Evolutionary conservation across 2,113 vertebrate species (phyloP).

Genomic region (Apteryx mantelli): DNA sequence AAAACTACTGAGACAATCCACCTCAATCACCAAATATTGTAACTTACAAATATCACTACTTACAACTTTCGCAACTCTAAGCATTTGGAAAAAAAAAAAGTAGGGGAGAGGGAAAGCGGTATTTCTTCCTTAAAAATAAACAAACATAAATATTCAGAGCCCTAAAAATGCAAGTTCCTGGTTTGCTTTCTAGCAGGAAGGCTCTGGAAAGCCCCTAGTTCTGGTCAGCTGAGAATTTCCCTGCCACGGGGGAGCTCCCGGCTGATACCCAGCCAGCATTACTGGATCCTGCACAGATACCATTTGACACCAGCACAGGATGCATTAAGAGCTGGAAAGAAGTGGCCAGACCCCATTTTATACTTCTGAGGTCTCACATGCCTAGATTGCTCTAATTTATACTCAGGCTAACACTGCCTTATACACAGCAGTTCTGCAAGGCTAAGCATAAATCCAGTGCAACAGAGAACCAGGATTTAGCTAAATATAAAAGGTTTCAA

Average conservation of each 20-base stretch:
- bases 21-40: neutral
- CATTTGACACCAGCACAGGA: conserved; percentile 25
- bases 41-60: neutral
- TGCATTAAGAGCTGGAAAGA: conserved; percentile 41
- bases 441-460: conserved; percentile 35
- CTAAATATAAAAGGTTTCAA: neutral
- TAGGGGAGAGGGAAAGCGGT: neutral
- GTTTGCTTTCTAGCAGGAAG: conserved; percentile 27
- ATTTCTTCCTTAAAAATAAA: conserved; percentile 27
- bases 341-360: conserved; percentile 23
- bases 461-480: conserved; percentile 12
- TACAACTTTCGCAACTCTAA: neutral
- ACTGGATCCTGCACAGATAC: conserved; percentile 24
- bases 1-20: neutral
- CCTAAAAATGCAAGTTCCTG: neutral
- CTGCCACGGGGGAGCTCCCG: conserved; percentile 6
- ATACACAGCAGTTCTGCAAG: neutral
- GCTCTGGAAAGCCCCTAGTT: conserved; percentile 26
- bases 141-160: conserved; percentile 6
- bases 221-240: conserved; percentile 23
- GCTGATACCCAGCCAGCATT: conserved; percentile 2
- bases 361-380: conserved; percentile 6
- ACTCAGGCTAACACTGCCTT: neutral
- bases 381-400: conserved; percentile 44
- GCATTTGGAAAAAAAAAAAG: neutral